Evolutionary conservation across 2,888 invertebrate species (phyloP), one percentile per base, ranked within the genome.

Genomic region (Rhopalosiphum nymphaeae): DNA sequence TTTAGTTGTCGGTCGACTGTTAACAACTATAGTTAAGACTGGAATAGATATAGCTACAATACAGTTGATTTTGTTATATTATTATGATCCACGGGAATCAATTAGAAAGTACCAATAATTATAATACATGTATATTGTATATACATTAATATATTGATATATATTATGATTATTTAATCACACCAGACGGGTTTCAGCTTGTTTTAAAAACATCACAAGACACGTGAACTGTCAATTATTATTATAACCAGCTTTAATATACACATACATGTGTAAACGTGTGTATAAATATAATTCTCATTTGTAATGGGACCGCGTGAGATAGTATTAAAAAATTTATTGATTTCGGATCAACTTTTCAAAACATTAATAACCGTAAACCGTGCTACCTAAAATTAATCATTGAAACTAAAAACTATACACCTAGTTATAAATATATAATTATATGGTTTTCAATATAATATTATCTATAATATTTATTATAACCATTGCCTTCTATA

Each of bases 321-420:
- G 53, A 88, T 56, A 88, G 53, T 36, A 42, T 53, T 88, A 56
- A 56, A 36, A 56, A 44, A 36, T 56, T 53, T 56, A 88, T 56
- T 56, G 88, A 53, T 88, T 88, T 88, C 36, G 42, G 88, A 56
- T 88, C 36, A 78, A 78, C 78, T 78, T 78, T 78, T 78, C 67
- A 78, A 42, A 78, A 53, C 49, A 49, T 49, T 29, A 87, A 87
- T 49, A 87, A 53, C 49, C 87, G 46, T 49, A 49, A 49, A 53
- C 87, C 87, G 10, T 9, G 87, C 46, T 49, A n/a, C 87, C n/a
- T 87, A 49, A 87, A 87, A 87, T 87, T 49, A 87, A 29, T 29
- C 29, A 26, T 5, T 49, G 46, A 87, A 53, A 87, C 46, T 16
- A 44, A 21, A 53, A 53, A 53, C 53, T 85, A 49, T 49, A 87